Percentiles rank a stretch among this genome's conserved stretches.
phyloP scores from a whole-genome alignment of 2,888 invertebrate species.

The Limulus polyphemus region DNA sequence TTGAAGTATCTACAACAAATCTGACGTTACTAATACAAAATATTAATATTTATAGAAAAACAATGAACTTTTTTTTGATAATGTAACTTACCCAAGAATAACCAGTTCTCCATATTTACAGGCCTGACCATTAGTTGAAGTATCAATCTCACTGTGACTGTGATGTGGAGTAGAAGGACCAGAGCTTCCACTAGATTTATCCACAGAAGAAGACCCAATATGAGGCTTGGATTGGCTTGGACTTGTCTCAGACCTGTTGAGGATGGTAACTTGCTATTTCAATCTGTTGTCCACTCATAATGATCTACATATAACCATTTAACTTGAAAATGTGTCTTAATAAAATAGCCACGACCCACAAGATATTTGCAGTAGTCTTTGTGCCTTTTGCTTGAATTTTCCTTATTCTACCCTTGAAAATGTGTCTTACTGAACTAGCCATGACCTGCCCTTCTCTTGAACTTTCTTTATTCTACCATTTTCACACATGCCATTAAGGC shows the following conservation, averaged over 20 bases:
- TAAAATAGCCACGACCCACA: no score
- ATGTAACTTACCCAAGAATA: constrained; percentile 66
- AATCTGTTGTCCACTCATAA: no score
- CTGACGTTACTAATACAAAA: not conserved
- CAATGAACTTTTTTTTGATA: not conserved
- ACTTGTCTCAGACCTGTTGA: constrained; percentile 1
- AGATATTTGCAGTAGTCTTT: no score
- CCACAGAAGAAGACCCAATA: constrained; percentile 17
- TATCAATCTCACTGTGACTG: constrained; percentile 14
- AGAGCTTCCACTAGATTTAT: constrained; percentile 22
- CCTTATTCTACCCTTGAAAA: no score
- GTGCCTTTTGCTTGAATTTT: no score
- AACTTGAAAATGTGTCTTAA: no score
- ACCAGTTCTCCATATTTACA: constrained; percentile 85
- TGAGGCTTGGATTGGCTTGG: constrained; percentile 17
- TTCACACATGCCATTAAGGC: no score
- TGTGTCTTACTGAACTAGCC: no score
- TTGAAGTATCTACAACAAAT: constrained; percentile 8
- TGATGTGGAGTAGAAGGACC: constrained; percentile 23
- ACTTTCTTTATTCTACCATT: no score
- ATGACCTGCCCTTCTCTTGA: no score
- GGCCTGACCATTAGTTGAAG: constrained; percentile 14
- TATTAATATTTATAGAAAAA: not conserved
- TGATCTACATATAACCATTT: no score
- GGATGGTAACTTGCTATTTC: no score